A percentile compares a stretch with the other conserved stretches of the same genome.
These are phyloP conservation scores for Pyrgus malvae DNA, from an alignment of 2,888 invertebrate genomes.

Conservation along the genomic window DNA sequence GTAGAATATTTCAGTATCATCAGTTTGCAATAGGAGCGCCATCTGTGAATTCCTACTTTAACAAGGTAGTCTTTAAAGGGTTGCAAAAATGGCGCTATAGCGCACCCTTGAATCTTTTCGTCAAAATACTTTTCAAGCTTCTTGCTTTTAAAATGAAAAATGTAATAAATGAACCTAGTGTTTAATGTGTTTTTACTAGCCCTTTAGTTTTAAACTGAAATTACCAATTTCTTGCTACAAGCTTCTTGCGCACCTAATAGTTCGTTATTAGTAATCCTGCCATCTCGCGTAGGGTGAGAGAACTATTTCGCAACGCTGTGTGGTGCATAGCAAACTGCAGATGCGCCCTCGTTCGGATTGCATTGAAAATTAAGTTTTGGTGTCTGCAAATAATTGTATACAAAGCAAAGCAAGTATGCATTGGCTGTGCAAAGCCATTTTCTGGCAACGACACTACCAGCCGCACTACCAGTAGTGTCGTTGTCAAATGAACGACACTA, in stretches of 20 bases:
- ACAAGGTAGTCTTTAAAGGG: constrained; percentile 33
- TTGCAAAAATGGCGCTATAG: constrained; percentile 7
- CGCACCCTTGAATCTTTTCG: neutral
- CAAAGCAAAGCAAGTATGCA: neutral
- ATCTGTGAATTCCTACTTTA: constrained; percentile 46
- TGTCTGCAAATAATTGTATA: neutral
- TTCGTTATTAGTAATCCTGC: constrained; percentile 40
- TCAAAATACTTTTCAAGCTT: too few relatives aligned
- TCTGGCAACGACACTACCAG: too few relatives aligned
- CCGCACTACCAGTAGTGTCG: too few relatives aligned
- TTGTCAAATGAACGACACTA: too few relatives aligned
- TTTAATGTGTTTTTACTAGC: neutral
- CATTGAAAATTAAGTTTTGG: neutral
- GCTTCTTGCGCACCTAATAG: neutral
- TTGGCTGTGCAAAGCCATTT: too few relatives aligned
- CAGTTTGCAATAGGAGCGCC: constrained; percentile 40
- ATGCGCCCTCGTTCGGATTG: constrained; percentile 38
- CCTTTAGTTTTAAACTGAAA: neutral
- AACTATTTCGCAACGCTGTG: constrained; percentile 43
- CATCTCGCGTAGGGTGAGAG: constrained; percentile 60
- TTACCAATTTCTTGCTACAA: too few relatives aligned
- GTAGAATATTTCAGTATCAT: neutral
- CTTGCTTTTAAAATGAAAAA: constrained; percentile 19
- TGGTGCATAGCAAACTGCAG: constrained; percentile 43
- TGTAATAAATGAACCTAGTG: neutral